Conservation (phyloP, 2,888 invertebrate species). For the Campaea margaritaria region DNA sequence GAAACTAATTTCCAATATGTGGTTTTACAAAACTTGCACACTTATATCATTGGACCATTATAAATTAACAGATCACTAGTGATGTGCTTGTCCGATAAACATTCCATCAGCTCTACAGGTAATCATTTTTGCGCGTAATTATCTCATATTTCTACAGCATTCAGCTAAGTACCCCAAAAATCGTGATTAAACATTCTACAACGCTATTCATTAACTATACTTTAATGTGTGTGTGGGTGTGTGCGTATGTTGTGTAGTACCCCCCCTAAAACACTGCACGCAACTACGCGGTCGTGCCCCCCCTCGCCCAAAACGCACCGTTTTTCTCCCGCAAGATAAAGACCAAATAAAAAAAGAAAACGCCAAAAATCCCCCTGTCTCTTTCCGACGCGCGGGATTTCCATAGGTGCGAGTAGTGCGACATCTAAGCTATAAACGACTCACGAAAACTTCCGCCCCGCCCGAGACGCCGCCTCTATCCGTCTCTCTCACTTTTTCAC, state of each 20-base stretch:
- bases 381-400: slow-evolving; percentile 56
- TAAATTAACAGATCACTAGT: slow-evolving; percentile 48
- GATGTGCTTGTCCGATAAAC: slow-evolving; percentile 41
- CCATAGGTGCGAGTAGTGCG: slow-evolving; percentile 66
- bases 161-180: slow-evolving; percentile 75
- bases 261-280: slow-evolving; percentile 82
- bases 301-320: slow-evolving; percentile 71
- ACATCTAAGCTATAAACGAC: slow-evolving; percentile 83
- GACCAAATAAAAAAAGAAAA: slow-evolving; percentile 85
- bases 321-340: slow-evolving; percentile 83
- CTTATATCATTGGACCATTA: slow-evolving; percentile 38
- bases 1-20: neutral
- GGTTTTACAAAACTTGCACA: slow-evolving; percentile 43
- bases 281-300: slow-evolving; percentile 67
- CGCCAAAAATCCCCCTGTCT: slow-evolving; percentile 79
- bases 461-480: slow-evolving; percentile 84
- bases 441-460: slow-evolving; percentile 84
- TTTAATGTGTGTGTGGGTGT: slow-evolving; percentile 52
- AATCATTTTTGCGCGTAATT: slow-evolving; percentile 77
- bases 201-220: slow-evolving; percentile 81
- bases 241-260: slow-evolving; percentile 41
- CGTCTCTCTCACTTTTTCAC: slow-evolving; percentile 85
- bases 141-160: slow-evolving; percentile 73
- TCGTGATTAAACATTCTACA: slow-evolving; percentile 81
- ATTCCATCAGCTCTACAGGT: slow-evolving; percentile 65